Evolutionary conservation across 2,888 invertebrate genomes (phyloP).

Genomic region (Dolomedes plantarius): DNA sequence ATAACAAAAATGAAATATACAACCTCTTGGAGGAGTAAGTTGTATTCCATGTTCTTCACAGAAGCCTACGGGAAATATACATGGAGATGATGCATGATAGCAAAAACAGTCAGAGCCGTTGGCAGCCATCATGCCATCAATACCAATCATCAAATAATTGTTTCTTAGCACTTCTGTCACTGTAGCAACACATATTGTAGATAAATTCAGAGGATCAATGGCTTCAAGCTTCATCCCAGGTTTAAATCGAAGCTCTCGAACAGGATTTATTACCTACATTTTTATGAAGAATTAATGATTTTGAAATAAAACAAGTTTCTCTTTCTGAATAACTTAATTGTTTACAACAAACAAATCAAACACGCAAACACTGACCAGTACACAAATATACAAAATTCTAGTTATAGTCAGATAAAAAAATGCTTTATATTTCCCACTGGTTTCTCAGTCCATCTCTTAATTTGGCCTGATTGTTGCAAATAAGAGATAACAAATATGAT

Average conservation of each 20-base stretch:
- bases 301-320: neutral
- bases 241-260: conserved; percentile 42
- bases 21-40: conserved; percentile 85
- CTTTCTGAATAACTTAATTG: too few species aligned
- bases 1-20: neutral
- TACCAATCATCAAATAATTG: conserved; percentile 96
- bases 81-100: conserved; percentile 95
- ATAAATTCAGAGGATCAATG: conserved; percentile 95
- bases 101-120: conserved; percentile 96
- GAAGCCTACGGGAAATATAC: conserved; percentile 85
- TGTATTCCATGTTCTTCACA: conserved; percentile 88
- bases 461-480: too few species aligned
- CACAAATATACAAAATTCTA: too few species aligned
- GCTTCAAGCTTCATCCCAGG: conserved; percentile 90
- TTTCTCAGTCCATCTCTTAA: too few species aligned
- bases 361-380: too few species aligned
- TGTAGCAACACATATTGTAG: conserved; percentile 95
- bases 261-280: conserved; percentile 65
- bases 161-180: conserved; percentile 94
- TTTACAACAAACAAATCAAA: too few species aligned
- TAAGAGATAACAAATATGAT: too few species aligned
- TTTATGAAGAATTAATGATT: too few species aligned
- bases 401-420: too few species aligned
- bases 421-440: too few species aligned
- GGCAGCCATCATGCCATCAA: conserved; percentile 86